Conservation (phyloP, 2,888 invertebrate species). For the Syritta pipiens region DNA sequence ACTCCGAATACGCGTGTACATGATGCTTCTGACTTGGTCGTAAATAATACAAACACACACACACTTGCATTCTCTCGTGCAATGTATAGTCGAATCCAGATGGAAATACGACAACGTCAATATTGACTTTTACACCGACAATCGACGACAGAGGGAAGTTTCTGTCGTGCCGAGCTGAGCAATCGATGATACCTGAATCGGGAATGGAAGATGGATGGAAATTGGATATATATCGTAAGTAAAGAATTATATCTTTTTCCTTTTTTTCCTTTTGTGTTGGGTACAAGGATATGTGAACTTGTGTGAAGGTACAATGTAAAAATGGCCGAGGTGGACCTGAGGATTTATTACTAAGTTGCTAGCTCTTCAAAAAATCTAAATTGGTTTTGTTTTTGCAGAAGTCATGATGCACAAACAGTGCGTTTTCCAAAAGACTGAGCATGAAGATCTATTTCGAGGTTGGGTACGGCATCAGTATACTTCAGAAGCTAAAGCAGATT, state of each 20-base stretch:
- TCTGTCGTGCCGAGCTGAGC: constrained; percentile 89
- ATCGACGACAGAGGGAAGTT: constrained; percentile 89
- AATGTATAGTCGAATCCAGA: constrained; percentile 80
- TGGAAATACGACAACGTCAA: constrained; percentile 88
- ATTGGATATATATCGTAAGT: constrained; percentile 92
- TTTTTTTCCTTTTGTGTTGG: no score
- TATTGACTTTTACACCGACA: constrained; percentile 87
- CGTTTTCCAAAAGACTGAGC: no score
- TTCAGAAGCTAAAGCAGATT: no score
- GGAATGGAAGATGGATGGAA: constrained; percentile 90
- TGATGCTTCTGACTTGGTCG: constrained; percentile 28
- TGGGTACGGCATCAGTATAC: no score
- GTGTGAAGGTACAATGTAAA: no score
- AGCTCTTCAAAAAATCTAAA: no score
- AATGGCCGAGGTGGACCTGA: no score
- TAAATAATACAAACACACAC: constrained; percentile 14
- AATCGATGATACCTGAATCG: constrained; percentile 86
- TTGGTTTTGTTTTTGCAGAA: no score
- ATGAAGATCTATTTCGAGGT: no score
- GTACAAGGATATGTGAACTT: no score
- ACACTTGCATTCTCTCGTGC: neutral
- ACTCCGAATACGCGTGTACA: constrained; percentile 33
- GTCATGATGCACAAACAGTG: no score
- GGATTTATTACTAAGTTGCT: no score
- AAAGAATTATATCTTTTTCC: constrained; percentile 38